phyloP scores from a whole-genome alignment of 2,797 vertebrate genomes.

The Silurus lanzhouensis region DNA sequence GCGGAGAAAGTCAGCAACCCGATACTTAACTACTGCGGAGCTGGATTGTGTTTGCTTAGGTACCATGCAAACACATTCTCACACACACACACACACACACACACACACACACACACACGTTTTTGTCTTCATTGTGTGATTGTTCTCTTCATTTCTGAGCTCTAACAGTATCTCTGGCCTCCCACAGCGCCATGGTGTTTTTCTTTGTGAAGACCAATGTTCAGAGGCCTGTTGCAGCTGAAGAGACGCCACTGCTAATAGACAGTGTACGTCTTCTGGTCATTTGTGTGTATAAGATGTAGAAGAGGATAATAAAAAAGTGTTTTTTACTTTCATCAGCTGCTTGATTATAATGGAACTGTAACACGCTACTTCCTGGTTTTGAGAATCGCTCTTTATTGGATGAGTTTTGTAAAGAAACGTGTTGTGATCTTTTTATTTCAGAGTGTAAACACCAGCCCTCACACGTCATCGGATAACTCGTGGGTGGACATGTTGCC shows the following conservation, averaged over 20 bases:
- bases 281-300: background rate
- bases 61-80: constrained; percentile 3
- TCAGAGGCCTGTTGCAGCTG: constrained; percentile 46
- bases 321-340: background rate
- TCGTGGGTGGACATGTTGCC: constrained; percentile 61
- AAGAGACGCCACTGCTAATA: constrained; percentile 57
- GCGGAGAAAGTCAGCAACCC: constrained; percentile 54
- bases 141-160: background rate
- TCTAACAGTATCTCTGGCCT: background rate
- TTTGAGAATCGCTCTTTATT: no score
- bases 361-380: background rate
- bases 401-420: background rate
- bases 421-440: background rate
- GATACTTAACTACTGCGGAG: constrained; percentile 56
- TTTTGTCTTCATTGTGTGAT: background rate
- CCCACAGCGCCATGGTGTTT: constrained; percentile 60
- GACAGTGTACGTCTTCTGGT: constrained; percentile 49
- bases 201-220: constrained; percentile 63
- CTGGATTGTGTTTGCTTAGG: constrained; percentile 58
- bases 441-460: constrained; percentile 50
- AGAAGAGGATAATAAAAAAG: background rate
- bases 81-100: background rate
- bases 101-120: background rate
- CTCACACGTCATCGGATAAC: constrained; percentile 46
- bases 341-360: background rate